Percentiles rank a stretch among this genome's conserved stretches.
These are phyloP conservation scores for Ophthalmolycus amberensis DNA, from an alignment of 2,113 vertebrate genomes.

Conservation along the genomic window DNA sequence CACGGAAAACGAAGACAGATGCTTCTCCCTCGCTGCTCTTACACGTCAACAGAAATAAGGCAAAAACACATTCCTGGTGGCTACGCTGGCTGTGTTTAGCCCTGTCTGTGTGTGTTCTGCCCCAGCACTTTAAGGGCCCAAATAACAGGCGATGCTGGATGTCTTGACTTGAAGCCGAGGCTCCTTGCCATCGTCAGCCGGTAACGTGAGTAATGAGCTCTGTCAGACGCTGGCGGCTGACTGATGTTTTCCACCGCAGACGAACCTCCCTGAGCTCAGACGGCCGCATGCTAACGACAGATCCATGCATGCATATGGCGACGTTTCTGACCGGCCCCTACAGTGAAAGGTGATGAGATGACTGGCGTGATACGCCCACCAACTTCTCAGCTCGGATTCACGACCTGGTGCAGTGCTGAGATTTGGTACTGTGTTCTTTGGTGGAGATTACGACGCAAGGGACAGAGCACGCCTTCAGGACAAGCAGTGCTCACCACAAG, in stretches of 20 bases:
- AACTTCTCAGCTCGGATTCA: conserved; percentile 15
- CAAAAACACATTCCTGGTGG: conserved; percentile 76
- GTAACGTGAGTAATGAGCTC: conserved; percentile 66
- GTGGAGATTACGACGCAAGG: conserved; percentile 20
- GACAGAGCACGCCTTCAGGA: conserved; percentile 20
- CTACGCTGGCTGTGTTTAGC: conserved; percentile 47
- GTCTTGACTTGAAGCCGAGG: conserved; percentile 49
- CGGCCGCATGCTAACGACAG: conserved; percentile 56
- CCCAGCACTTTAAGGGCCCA: conserved; percentile 41
- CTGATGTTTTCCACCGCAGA: conserved; percentile 69
- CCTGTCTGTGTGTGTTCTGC: conserved; percentile 64
- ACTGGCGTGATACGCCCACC: conserved; percentile 29
- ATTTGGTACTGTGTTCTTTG: conserved; percentile 6
- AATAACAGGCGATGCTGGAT: conserved; percentile 50
- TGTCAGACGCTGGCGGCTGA: conserved; percentile 70
- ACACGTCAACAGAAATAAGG: conserved; percentile 68
- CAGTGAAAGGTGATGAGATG: conserved; percentile 48
- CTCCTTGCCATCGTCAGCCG: conserved; percentile 74
- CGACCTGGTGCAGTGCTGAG: conserved; percentile 6
- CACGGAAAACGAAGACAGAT: conserved; percentile 75
- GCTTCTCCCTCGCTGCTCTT: conserved; percentile 51
- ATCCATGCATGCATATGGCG: conserved; percentile 37
- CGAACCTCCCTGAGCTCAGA: conserved; percentile 58
- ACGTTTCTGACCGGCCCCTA: conserved; percentile 36
- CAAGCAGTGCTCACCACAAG: neutral